These are phyloP conservation scores for Lutraria rhynchaena DNA, from an alignment of 1,140 invertebrate species.

Conservation along the genomic window DNA sequence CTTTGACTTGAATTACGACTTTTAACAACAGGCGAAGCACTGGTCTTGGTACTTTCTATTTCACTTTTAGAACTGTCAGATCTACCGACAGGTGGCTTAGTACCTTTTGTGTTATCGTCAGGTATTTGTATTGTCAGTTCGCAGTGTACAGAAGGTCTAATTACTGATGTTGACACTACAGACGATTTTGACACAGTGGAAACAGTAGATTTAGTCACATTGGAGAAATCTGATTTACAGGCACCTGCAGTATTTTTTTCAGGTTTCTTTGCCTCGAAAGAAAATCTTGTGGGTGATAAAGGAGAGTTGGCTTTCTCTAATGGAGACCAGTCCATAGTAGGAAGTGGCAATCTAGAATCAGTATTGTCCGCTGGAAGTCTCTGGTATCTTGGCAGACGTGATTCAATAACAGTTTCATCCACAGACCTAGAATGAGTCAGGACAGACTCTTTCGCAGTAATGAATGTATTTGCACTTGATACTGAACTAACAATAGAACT, in stretches of 20 bases:
- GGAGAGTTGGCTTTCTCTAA: conserved; percentile 29
- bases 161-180: not conserved
- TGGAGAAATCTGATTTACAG: not conserved
- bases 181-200: not conserved
- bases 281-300: conserved; percentile 10
- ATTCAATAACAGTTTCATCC: conserved; percentile 14
- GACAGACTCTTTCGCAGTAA: conserved; percentile 12
- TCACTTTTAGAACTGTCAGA: conserved; percentile 4
- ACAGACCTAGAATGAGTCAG: conserved; percentile 1
- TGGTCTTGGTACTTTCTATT: not conserved
- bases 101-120: not conserved
- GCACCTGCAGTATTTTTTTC: not conserved
- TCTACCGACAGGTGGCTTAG: not conserved
- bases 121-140: conserved; percentile 44
- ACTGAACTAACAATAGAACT: not conserved
- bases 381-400: conserved; percentile 13
- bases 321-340: conserved; percentile 49
- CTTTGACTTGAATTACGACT: conserved; percentile 8
- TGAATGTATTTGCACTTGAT: not conserved
- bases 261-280: conserved; percentile 19
- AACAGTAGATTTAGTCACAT: conserved; percentile 12
- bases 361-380: conserved; percentile 10
- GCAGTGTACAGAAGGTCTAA: not conserved
- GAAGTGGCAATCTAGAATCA: conserved; percentile 43
- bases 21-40: conserved; percentile 16